phyloP scores from a whole-genome alignment of 2,797 vertebrate genomes.

The Bradypodion pumilum region DNA sequence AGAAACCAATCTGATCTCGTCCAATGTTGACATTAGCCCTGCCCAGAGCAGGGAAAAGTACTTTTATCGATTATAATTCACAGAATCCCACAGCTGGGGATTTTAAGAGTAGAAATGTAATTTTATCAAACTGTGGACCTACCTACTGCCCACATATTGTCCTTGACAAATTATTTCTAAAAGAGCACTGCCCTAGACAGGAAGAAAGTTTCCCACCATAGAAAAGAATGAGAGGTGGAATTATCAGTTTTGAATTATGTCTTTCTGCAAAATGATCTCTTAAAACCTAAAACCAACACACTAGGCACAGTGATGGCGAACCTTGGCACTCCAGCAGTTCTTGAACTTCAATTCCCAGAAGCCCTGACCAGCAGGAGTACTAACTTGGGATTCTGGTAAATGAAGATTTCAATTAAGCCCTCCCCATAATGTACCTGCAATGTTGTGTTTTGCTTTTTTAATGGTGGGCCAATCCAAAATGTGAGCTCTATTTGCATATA shows the following conservation, averaged over 20 bases:
- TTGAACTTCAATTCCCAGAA: too few species aligned
- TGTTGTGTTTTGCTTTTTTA: not conserved
- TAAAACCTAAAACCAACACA: not conserved
- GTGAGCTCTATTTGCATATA: too few species aligned
- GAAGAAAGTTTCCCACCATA: not conserved
- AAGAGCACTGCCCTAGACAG: too few species aligned
- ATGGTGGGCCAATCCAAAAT: not conserved
- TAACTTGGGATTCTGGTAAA: too few species aligned
- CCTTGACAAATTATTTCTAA: not conserved
- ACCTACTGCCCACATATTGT: too few species aligned
- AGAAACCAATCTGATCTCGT: not conserved
- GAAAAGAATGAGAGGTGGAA: not conserved
- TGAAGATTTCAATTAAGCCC: not conserved
- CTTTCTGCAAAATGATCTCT: not conserved
- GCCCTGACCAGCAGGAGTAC: too few species aligned
- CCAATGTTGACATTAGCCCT: not conserved
- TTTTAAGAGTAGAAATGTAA: too few species aligned
- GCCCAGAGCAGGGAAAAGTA: not conserved
- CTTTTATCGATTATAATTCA: too few species aligned
- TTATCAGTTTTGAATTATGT: not conserved
- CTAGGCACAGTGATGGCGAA: too few species aligned
- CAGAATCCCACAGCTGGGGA: too few species aligned
- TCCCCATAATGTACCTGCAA: not conserved
- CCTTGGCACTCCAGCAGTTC: too few species aligned
- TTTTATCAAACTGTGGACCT: too few species aligned